Evolutionary conservation across 1,140 invertebrate species (phyloP).

Genomic region (Centruroides vittatus): DNA sequence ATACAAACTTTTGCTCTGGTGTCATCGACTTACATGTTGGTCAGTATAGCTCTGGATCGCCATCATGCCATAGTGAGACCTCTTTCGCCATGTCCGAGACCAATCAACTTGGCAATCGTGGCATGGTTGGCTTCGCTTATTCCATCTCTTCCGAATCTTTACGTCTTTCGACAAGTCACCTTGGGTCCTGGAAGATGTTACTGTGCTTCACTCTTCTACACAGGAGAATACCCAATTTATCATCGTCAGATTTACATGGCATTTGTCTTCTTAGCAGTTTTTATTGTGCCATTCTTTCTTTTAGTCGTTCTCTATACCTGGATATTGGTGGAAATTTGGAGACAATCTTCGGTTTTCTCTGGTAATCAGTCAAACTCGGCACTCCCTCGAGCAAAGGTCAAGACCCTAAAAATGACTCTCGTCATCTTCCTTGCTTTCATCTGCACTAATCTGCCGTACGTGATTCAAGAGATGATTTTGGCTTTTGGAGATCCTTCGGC

Average conservation of each 20-base stretch:
- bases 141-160: slow-evolving; percentile 9
- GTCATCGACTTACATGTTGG: slow-evolving; percentile 31
- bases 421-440: slow-evolving; percentile 29
- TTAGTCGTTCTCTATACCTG: slow-evolving; percentile 2
- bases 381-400: slow-evolving; percentile 29
- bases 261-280: slow-evolving; percentile 5
- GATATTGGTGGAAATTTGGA: slow-evolving; percentile 6
- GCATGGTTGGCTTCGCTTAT: slow-evolving; percentile 10
- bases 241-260: slow-evolving; percentile 11
- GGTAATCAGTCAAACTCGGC: slow-evolving; percentile 17
- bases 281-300: slow-evolving; percentile 10
- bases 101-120: neutral
- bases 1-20: slow-evolving; percentile 29
- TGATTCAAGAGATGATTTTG: slow-evolving; percentile 26
- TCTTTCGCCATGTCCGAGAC: slow-evolving; percentile 16
- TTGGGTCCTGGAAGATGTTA: neutral
- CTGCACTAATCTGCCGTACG: slow-evolving; percentile 27
- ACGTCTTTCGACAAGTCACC: slow-evolving; percentile 7
- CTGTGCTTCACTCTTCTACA: slow-evolving; percentile 13
- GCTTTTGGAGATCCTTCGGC: neutral
- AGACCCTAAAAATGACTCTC: slow-evolving; percentile 32
- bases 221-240: neutral
- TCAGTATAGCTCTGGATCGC: slow-evolving; percentile 32
- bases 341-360: slow-evolving; percentile 9
- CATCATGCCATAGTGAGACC: slow-evolving; percentile 31